Base-by-base conservation (phyloP, 2,888 invertebrate species). In the Idaea straminata region DNA sequence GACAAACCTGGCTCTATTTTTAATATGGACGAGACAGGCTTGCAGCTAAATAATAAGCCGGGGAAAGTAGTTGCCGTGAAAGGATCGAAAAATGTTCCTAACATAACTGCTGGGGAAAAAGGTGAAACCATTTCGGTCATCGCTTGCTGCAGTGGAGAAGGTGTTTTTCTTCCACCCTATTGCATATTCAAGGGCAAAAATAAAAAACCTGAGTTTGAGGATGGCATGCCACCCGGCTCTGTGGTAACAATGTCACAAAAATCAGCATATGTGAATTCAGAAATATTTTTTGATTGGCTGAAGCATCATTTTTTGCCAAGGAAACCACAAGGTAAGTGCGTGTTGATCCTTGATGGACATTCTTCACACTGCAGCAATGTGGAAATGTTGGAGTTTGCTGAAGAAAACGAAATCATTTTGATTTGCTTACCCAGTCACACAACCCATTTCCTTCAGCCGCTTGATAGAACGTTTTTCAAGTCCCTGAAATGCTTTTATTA, bases 71-170 rank as follows among this genome's bases (percentile, higher is more conserved):
- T 74, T 7, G 74, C 72, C n/a, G 34, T 64, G 65, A 73, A 73
- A 57, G 72, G 72, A 10, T 57, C 70, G 1, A 74, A 71, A 62
- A 77, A 77, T 59, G 80, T 85, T 35, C 69, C 74, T 34, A 67
- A 64, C n/a, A 36, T 76, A 10, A 83, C 83, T 35, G 80, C 79
- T 15, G 75, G 72, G n/a, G 82, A 84, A 74, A 76, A 79, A 66
- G 79, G 78, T 5, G 80, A 84, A 72, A 83, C 79, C 0, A 72
- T 73, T 15, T 74, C 80, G 3, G 61, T 85, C 5, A 73, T 83
- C 35, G 79, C 75, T 4, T 83, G 83, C 65, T 83, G 80, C 67
- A 85, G 80, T 72, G 84, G 80, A 10, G 76, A 76, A 66, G 81
- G 82, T 4, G 65, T 5, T 47, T 75, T 73, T 62, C 25, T 75